Base-by-base conservation (phyloP, 2,113 vertebrate species). In the Vanacampus margaritifer region DNA sequence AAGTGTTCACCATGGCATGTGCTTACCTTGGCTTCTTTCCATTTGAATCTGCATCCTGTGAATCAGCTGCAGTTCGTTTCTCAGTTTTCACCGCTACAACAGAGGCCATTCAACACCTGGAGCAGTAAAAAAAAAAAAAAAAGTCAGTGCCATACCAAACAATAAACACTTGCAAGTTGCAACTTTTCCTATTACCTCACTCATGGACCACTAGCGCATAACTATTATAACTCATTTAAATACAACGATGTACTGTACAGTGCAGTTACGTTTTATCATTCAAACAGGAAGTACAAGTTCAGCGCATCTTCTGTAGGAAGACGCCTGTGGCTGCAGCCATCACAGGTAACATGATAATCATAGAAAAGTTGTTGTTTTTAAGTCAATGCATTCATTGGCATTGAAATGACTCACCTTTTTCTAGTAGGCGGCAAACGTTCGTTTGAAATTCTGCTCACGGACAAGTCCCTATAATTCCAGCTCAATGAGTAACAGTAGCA, bases 31-130 rank as follows among this genome's bases (percentile, higher is more conserved):
- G 94, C 80, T 96, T 97, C 87, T 98, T 97, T 45, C 93, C 87
- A 74, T 94, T 93, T 12, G 93, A 93, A 78, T 92, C 89, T 72
- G 90, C 93, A 93, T 95, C 94, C 84, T 89, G 93, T 85, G 93
- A 89, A 74, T 89, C 93, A 83, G 91, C 76, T 67, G 90, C 84
- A 23, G 86, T 74, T 68, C 92, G 91, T 90, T 91, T 94, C 84
- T 90, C 93, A 83, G 88, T 93, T 92, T 93, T 92, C 84, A 93
- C 89, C 48, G 86, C 91, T 83, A 90, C 90, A 78, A 89, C 85
- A 81, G 95, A 95, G 93, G 94, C 96, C 96, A 97, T 97, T 93
- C 94, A 93, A 92, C 92, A 93, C 86, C 95, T 96, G 37, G 0
- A 82, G 89, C 0, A 85, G 21, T 74, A 24, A 26, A 3, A 32